Base-by-base conservation (phyloP, 2,888 invertebrate species). In the Acleris cristana region DNA sequence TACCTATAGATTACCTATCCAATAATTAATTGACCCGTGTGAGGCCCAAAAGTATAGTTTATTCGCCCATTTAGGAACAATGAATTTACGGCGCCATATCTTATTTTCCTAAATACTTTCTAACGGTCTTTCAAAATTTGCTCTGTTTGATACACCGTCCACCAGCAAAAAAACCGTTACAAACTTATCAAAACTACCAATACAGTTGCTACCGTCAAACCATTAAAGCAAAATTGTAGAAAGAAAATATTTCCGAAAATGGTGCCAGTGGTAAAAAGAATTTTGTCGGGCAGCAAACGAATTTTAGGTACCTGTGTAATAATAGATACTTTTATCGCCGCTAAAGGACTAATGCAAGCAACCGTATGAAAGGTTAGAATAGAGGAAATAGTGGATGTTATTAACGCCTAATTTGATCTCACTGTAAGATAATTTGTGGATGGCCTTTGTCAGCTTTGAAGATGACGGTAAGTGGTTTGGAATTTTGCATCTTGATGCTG, bases 401-500 rank as follows among this genome's bases (percentile, higher is more conserved):
- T 59, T 49, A 19, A 59, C 59, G 59, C 30, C 30, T 40, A 30
- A 48, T 62, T 62, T 48, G n/a, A 14, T 26, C 54, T 19, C 16
- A 48, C 34, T 62, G 54, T 45, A 12, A 34, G 16, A 44, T 62
- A 54, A 62, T 51, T 51, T 49, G 49, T 45, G 26, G 54, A 45
- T 34, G 62, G 53, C 21, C 19, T 12, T 48, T 30, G 26, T 14
- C 44, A 6, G 19, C 23, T 61, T 44, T 61, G 52, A 44, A 60
- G 30, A 26, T 45, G 18, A 44, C 51, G 14, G 53, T n/a, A 7
- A 26, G 26, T 26, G 26, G 16, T 45, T 45, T n/a, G 52, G 3
- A 34, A 34, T 34, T 34, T 14, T 34, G 48, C 62, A 62, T 48
- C 62, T 62, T 55, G 62, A 16, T 55, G 44, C 53, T 19, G 26